phyloP scores from a whole-genome alignment of 2,888 invertebrate species.

The Spisula solida region DNA sequence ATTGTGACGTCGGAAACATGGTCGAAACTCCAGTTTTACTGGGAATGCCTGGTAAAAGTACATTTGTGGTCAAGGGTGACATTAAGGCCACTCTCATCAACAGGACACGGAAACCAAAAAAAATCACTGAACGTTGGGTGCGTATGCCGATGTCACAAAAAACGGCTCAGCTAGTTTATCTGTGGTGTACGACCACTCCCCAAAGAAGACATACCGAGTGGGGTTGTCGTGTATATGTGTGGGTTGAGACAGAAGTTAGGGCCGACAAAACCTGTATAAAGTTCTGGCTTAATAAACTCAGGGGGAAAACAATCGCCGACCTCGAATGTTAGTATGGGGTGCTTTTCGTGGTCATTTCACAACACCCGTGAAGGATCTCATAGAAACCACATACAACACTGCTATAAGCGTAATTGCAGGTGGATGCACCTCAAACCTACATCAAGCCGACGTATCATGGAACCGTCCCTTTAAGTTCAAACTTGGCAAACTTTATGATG shows the following conservation, averaged over 20 bases:
- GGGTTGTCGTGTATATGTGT: conserved; percentile 29
- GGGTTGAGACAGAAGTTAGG: neutral
- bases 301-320: conserved; percentile 25
- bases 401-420: conserved; percentile 33
- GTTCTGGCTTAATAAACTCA: too few species aligned
- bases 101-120: conserved; percentile 43
- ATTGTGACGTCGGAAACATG: conserved; percentile 44
- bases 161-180: conserved; percentile 10
- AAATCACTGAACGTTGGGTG: neutral
- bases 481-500: too few species aligned
- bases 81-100: conserved; percentile 35
- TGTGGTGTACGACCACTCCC: neutral
- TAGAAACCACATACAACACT: conserved; percentile 8
- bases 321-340: conserved; percentile 28
- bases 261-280: too few species aligned
- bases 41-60: conserved; percentile 53
- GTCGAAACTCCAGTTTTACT: conserved; percentile 55
- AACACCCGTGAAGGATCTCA: neutral
- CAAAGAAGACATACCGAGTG: conserved; percentile 31
- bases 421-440: conserved; percentile 30
- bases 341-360: conserved; percentile 38
- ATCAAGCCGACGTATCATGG: conserved; percentile 28
- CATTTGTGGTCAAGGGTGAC: conserved; percentile 30
- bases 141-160: conserved; percentile 33
- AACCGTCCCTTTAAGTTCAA: too few species aligned